Base-by-base conservation (phyloP, 2,888 invertebrate genomes). In the Catocala fraxini region DNA sequence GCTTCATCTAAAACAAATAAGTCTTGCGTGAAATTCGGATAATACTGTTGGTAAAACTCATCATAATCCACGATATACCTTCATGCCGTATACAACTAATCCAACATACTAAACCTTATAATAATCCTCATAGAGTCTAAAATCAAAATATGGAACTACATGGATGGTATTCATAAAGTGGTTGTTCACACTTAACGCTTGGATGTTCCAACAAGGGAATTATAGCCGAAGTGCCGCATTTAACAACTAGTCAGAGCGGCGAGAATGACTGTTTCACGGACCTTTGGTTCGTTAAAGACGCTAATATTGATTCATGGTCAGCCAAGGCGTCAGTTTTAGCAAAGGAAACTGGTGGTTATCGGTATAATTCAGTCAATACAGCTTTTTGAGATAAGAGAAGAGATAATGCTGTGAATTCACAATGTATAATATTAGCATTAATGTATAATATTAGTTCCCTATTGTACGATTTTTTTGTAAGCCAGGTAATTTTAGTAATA, bases 11-110 rank as follows among this genome's bases (percentile, higher is more conserved):
- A 91, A 88, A 92, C 92, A 91, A 91, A 92, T 79, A 90, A 87
- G 73, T 90, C 85, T 90, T 82, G 85, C 91, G 91, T 91, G 85
- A 91, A 91, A 91, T 89, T 84, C 82, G 82, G 81, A 87, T 89
- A 85, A 88, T 73, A 74, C 77, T 87, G 84, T 85, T 85, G 85
- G 80, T 82, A 80, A 85, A 86, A 83, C 81, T 82, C 49, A 63
- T 65, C 68, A 73, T 73, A 62, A 70, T 77, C 72, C 64, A 74
- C 59, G 11, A 59, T 73, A 62, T 7, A 12, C 0, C 4, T 57
- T n/a, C 25, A 10, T 46, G 0, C 6, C 5, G 34, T 4, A 46
- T 56, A 67, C 11, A 5, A 13, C 7, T 6, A 5, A 5, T 0
- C 33, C 35, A 6, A 13, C 6, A 0, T 49, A 51, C 34, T 52